phyloP scores from a whole-genome alignment of 2,888 invertebrate genomes.

The Abscondita cerata region DNA sequence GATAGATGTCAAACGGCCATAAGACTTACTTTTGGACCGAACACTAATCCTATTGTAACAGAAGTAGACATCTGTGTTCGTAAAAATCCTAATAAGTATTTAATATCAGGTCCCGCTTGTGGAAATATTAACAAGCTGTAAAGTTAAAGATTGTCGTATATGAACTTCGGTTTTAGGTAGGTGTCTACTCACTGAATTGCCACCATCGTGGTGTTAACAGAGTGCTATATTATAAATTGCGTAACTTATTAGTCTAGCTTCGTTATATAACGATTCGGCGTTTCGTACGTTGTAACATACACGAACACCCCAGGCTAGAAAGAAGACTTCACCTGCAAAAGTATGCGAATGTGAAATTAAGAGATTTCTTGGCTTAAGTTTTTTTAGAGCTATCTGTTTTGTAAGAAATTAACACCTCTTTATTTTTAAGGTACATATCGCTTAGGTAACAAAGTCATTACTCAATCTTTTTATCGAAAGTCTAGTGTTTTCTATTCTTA shows the following conservation, averaged over 20 bases:
- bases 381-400: no score
- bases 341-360: no score
- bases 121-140: slow-evolving; percentile 85
- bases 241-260: slow-evolving; percentile 90
- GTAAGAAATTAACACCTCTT: no score
- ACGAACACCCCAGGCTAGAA: slow-evolving; percentile 83
- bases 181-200: slow-evolving; percentile 84
- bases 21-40: slow-evolving; percentile 78
- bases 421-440: no score
- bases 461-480: not conserved
- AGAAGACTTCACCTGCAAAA: slow-evolving; percentile 76
- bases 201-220: slow-evolving; percentile 90
- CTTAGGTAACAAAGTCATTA: no score
- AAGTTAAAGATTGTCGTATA: slow-evolving; percentile 42
- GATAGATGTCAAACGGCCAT: no score
- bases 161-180: not conserved
- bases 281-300: slow-evolving; percentile 88
- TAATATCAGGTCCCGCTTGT: slow-evolving; percentile 88
- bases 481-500: no score
- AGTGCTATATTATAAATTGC: slow-evolving; percentile 94
- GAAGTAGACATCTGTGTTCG: slow-evolving; percentile 92
- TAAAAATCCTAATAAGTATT: slow-evolving; percentile 90
- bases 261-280: slow-evolving; percentile 92
- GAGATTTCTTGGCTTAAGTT: no score
- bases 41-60: slow-evolving; percentile 82